These are phyloP conservation scores for Onchidella celtica DNA, from an alignment of 2,888 invertebrate species.

Conservation along the genomic window DNA sequence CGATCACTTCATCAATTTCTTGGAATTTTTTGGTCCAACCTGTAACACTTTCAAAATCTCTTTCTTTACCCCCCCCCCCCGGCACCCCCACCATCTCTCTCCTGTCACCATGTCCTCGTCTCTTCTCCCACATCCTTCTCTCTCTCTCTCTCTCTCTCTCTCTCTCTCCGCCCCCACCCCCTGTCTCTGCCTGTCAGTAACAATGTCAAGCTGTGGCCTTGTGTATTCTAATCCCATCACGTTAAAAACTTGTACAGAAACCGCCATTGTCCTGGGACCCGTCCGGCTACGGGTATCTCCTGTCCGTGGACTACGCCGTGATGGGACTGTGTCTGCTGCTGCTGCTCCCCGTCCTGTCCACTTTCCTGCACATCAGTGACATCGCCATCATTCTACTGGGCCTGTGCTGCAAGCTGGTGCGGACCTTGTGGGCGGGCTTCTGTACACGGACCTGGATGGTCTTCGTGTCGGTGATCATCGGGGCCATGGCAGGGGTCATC, in stretches of 20 bases:
- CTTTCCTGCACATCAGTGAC: conserved; percentile 69
- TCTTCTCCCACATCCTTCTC: neutral
- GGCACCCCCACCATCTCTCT: no score
- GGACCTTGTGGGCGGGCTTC: conserved; percentile 69
- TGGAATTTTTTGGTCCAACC: no score
- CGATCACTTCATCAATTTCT: no score
- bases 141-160: neutral
- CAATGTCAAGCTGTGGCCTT: neutral
- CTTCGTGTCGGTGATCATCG: conserved; percentile 73
- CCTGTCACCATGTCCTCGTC: no score
- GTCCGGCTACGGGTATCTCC: conserved; percentile 77
- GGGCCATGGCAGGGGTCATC: conserved; percentile 75
- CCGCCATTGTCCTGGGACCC: conserved; percentile 76
- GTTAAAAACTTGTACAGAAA: conserved; percentile 52
- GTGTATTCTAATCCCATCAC: no score
- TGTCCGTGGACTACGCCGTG: conserved; percentile 78
- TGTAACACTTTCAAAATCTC: no score
- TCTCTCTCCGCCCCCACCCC: neutral
- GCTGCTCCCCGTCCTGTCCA: conserved; percentile 75
- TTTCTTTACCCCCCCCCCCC: no score
- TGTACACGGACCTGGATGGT: conserved; percentile 73
- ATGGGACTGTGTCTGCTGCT: conserved; percentile 76
- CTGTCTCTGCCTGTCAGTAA: neutral
- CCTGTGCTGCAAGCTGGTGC: conserved; percentile 72
- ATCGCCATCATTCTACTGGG: conserved; percentile 73